Evolutionary conservation across 1,140 invertebrate species (phyloP).

Genomic region (Microplitis demolitor): DNA sequence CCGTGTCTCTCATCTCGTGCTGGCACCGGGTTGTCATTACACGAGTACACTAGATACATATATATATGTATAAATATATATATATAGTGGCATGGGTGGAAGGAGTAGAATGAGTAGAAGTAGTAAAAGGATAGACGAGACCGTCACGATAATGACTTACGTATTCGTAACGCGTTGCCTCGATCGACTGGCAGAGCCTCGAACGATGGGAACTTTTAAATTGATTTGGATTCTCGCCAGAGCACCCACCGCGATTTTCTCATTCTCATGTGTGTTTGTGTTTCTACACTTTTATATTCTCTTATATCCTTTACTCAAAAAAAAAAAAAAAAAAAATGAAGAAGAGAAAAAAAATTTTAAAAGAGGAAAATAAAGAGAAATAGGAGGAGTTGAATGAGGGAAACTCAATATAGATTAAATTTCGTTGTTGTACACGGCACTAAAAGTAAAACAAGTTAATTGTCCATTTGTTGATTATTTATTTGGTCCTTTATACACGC

Average conservation of each 20-base stretch:
- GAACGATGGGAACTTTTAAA: conserved; percentile 1
- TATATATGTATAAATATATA: not conserved
- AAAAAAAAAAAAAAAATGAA: too few species aligned
- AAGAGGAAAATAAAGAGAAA: too few species aligned
- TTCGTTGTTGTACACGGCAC: too few species aligned
- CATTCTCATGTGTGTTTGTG: not conserved
- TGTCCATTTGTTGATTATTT: too few species aligned
- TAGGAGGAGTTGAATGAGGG: too few species aligned
- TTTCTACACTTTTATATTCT: not conserved
- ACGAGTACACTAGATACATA: not conserved
- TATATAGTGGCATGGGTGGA: not conserved
- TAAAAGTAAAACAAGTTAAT: too few species aligned
- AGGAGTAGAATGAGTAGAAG: not conserved
- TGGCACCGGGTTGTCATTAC: not conserved
- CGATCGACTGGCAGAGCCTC: conserved; percentile 1
- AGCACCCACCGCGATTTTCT: not conserved
- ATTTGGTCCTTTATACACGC: too few species aligned
- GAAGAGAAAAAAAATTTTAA: too few species aligned
- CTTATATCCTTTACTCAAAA: not conserved
- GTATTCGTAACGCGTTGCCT: conserved; percentile 6
- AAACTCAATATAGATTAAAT: too few species aligned
- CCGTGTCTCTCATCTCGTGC: not conserved
- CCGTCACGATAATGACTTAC: conserved; percentile 4
- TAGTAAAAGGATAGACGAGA: not conserved
- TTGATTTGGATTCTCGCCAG: conserved; percentile 6